Conservation (phyloP, 2,888 invertebrate genomes). For the Opisthograptis luteolata region DNA sequence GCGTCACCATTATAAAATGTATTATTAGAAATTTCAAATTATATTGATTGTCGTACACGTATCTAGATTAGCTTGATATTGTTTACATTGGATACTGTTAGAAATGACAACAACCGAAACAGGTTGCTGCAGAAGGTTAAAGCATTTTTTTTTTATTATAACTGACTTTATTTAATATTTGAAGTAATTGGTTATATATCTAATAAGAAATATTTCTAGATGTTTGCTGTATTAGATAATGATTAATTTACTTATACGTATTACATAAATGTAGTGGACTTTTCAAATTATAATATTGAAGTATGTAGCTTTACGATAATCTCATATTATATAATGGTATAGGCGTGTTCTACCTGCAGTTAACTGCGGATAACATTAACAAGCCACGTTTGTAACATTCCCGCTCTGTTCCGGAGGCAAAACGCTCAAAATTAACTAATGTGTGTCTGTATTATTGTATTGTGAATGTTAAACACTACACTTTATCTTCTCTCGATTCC, state of each 20-base stretch:
- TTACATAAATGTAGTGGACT: conserved; percentile 35
- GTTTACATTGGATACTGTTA: neutral
- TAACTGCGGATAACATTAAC: neutral
- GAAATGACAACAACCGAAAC: neutral
- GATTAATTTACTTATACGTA: conserved; percentile 22
- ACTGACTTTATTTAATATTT: neutral
- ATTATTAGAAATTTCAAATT: too few relatives aligned
- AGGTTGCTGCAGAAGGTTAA: neutral
- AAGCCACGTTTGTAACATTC: conserved; percentile 25
- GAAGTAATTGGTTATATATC: neutral
- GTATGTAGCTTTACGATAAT: conserved; percentile 28
- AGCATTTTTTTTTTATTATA: neutral
- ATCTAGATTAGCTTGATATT: too few relatives aligned
- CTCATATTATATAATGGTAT: conserved; percentile 16
- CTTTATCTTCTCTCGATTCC: neutral
- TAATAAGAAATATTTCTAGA: conserved; percentile 5
- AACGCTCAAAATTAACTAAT: conserved; percentile 20
- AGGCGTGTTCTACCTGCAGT: conserved; percentile 25
- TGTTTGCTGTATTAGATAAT: conserved; percentile 16
- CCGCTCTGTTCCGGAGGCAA: conserved; percentile 18
- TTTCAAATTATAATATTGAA: conserved; percentile 33
- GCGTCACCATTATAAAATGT: too few relatives aligned
- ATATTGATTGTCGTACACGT: too few relatives aligned
- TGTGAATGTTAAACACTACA: too few relatives aligned
- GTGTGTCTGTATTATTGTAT: too few relatives aligned